Percentiles rank a stretch among this genome's conserved stretches.
phyloP scores from a whole-genome alignment of 2,797 vertebrate species.

The Passerculus sandwichensis region DNA sequence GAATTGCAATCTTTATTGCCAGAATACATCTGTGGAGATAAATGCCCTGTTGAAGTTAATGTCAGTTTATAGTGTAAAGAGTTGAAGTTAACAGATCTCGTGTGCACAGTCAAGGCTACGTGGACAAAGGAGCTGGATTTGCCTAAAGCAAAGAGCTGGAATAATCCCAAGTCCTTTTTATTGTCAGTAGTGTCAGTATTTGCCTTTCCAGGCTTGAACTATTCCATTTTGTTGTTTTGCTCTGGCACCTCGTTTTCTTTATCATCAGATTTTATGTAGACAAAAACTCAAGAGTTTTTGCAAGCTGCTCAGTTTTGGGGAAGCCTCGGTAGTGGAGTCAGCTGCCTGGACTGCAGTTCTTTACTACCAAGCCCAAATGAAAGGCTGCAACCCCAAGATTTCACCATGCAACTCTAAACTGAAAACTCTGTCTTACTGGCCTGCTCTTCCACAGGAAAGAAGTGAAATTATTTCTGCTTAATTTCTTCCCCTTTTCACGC shows the following conservation, averaged over 20 bases:
- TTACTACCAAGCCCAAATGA: not conserved
- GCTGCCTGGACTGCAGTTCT: not conserved
- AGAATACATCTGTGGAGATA: not conserved
- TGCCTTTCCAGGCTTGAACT: not conserved
- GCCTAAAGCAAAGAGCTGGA: not conserved
- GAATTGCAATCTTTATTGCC: not conserved
- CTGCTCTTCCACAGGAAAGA: not conserved
- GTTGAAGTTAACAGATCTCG: not conserved
- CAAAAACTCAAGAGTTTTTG: not conserved
- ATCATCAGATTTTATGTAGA: not conserved
- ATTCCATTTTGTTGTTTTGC: not conserved
- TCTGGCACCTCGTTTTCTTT: not conserved
- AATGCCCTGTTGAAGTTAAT: not conserved
- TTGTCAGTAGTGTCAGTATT: not conserved
- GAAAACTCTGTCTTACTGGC: not conserved
- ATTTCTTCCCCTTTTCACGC: not conserved
- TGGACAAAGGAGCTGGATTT: not conserved
- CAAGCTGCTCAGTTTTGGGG: not conserved
- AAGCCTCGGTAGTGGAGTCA: not conserved
- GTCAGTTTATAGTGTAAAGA: not conserved
- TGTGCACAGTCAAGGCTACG: not conserved
- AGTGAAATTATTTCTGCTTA: not conserved
- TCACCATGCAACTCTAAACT: not conserved
- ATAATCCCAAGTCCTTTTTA: not conserved
- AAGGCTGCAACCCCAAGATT: not conserved